These are phyloP conservation scores for Brachyhypopomus occidentalis DNA, from an alignment of 2,113 vertebrate genomes.

Conservation along the genomic window DNA sequence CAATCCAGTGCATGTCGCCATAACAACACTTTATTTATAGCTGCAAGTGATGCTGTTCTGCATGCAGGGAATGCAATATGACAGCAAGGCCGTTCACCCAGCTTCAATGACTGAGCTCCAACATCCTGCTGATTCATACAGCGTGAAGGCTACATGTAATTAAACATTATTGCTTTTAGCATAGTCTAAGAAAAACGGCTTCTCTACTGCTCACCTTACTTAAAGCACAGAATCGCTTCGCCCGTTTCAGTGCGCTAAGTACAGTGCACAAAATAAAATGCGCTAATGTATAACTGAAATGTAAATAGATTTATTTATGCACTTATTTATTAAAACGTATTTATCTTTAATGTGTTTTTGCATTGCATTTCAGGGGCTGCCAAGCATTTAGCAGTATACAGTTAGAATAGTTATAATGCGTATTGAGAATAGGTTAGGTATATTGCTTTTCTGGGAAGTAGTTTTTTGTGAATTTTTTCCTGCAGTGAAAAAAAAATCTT, in stretches of 20 bases:
- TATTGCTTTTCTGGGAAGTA: too few species aligned
- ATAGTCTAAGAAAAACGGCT: constrained; percentile 15
- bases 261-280: too few species aligned
- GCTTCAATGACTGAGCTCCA: constrained; percentile 27
- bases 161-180: constrained; percentile 22
- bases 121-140: constrained; percentile 19
- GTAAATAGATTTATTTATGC: neutral
- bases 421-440: too few species aligned
- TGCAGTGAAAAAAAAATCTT: too few species aligned
- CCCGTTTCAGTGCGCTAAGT: neutral
- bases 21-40: constrained; percentile 33
- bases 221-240: neutral
- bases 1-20: neutral
- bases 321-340: too few species aligned
- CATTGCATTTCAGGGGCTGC: neutral
- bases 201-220: constrained; percentile 6
- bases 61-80: constrained; percentile 20
- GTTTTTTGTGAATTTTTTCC: too few species aligned
- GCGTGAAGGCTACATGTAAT: constrained; percentile 9
- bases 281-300: neutral
- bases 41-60: neutral
- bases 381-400: too few species aligned
- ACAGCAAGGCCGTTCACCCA: neutral
- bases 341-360: too few species aligned
- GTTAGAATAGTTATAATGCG: too few species aligned